Evolutionary conservation across 2,888 invertebrate genomes (phyloP), one percentile per base, ranked within the genome.

Genomic region (Chymomyza procnemis): DNA sequence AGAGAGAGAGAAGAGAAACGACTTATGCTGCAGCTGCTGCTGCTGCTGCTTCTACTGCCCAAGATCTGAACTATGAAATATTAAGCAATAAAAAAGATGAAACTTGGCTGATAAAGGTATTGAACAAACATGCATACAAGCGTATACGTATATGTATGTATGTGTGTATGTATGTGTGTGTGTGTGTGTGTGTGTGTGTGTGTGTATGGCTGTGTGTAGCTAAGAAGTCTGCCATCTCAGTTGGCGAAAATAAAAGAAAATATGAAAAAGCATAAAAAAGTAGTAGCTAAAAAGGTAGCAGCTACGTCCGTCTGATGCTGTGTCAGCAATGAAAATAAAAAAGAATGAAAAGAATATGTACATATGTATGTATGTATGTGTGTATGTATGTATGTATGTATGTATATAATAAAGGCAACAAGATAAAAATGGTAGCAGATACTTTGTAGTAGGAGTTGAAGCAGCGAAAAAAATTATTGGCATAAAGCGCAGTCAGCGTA

Each of bases 11-110:
- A n/a, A n/a, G n/a, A n/a, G n/a, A n/a, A n/a, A n/a, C n/a, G n/a
- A n/a, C n/a, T n/a, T n/a, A n/a, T n/a, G n/a, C n/a, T n/a, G n/a
- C n/a, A 50, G 30, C 62, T 56, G 48, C 58, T 50, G 21, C 62
- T 4, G 2, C 12, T 41, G 34, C 34, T 41, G 4, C 34, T 41
- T 41, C 34, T 41, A 12, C 34, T 14, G 0, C 12, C 3, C 34
- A 12, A 12, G 34, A 12, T 41, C 34, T 12, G 61, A 65, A 74
- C 75, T 77, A 72, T 78, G 74, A 78, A 78, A 78, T 78, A 78
- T 78, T 78, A 70, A 78, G 79, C 76, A 78, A 78, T 76, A 78
- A 78, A 78, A 63, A 64, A 71, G 58, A 67, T 65, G 19, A 30
- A 34, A 41, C 62, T 41, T 41, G 9, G 34, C 34, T 41, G 34